Evolutionary conservation across 1,140 invertebrate genomes (phyloP).

Genomic region (Stegodyphus dumicola): DNA sequence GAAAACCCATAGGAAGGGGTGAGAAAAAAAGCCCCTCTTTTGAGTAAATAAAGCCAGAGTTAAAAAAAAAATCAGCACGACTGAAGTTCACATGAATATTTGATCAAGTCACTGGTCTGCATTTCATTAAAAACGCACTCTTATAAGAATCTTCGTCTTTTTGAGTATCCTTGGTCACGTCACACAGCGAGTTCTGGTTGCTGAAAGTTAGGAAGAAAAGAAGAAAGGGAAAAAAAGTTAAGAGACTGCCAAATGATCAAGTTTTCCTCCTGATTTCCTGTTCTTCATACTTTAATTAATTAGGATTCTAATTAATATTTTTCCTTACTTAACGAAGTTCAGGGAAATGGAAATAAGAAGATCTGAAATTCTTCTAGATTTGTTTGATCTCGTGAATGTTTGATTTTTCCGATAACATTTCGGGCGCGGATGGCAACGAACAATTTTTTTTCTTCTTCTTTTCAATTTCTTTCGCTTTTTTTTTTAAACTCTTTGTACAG

Average conservation of each 20-base stretch:
- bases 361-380: conserved; percentile 2
- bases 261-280: conserved; percentile 35
- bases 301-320: conserved; percentile 59
- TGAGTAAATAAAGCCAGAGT: conserved; percentile 31
- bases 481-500: background rate
- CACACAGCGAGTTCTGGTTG: background rate
- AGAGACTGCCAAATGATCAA: conserved; percentile 1
- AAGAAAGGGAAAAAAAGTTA: conserved; percentile 1
- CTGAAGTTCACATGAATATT: conserved; percentile 39
- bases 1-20: background rate
- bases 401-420: conserved; percentile 33
- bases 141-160: conserved; percentile 33
- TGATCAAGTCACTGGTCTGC: conserved; percentile 34
- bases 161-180: background rate
- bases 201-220: background rate
- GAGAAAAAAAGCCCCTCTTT: conserved; percentile 10
- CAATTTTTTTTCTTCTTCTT: background rate
- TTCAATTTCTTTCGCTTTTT: background rate
- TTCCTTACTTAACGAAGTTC: conserved; percentile 54
- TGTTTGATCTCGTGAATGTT: conserved; percentile 37
- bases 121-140: conserved; percentile 48
- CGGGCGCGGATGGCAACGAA: background rate
- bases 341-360: conserved; percentile 8
- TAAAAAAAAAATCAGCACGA: conserved; percentile 14
- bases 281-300: conserved; percentile 49